Percentiles rank a stretch among this genome's conserved stretches.
phyloP scores from a whole-genome alignment of 2,797 vertebrate species.

The Sebastolobus alascanus region DNA sequence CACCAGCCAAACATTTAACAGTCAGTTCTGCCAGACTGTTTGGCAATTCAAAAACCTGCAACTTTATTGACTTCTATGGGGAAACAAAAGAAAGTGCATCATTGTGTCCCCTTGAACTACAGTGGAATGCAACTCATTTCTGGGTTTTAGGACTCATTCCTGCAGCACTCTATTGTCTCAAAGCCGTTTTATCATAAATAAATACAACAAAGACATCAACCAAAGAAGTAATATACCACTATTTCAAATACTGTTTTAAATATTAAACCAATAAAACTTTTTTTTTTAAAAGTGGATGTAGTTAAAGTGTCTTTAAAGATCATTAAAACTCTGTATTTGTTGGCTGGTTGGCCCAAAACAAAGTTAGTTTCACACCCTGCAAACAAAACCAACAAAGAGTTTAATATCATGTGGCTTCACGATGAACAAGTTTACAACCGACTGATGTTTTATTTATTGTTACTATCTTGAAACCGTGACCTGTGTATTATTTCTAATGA shows the following conservation, averaged over 20 bases:
- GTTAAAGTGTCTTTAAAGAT: too few species aligned
- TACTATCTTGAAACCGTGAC: conserved; percentile 59
- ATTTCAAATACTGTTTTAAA: background rate
- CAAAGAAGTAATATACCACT: background rate
- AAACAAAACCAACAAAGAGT: conserved; percentile 46
- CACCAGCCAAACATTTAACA: conserved; percentile 7
- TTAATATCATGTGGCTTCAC: conserved; percentile 57
- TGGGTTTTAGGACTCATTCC: too few species aligned
- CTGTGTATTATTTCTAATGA: conserved; percentile 67
- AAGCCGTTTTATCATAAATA: background rate
- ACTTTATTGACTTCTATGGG: background rate
- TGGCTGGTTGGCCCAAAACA: conserved; percentile 14
- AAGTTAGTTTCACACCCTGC: conserved; percentile 34
- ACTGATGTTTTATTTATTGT: conserved; percentile 74
- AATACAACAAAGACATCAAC: background rate
- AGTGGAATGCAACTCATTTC: background rate
- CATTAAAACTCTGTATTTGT: background rate
- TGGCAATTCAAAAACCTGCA: background rate
- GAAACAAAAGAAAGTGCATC: background rate
- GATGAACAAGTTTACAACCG: conserved; percentile 76
- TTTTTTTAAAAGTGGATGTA: background rate
- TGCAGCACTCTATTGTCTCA: too few species aligned
- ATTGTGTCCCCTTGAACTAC: too few species aligned
- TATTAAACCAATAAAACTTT: background rate
- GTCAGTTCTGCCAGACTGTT: background rate